Evolutionary conservation across 2,888 invertebrate species (phyloP), one percentile per base, ranked within the genome.

Genomic region (Plebejus argus): DNA sequence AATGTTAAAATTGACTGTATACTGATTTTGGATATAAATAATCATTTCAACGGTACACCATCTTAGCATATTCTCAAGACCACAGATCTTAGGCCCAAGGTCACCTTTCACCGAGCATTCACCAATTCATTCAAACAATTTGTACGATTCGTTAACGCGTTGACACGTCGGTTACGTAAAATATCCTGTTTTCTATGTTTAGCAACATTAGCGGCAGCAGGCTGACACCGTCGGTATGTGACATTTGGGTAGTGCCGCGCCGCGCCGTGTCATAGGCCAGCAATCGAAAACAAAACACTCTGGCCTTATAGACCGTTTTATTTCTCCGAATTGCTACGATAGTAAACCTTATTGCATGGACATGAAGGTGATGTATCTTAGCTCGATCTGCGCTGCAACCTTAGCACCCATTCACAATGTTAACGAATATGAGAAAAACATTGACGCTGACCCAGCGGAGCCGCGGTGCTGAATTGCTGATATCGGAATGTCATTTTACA

Each of bases 221-320:
- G 89, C 90, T 91, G 93, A 91, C 93, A 90, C 89, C 89, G 87
- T 88, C 84, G 92, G 93, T 89, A 91, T 87, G 92, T 89, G 92
- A 89, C 92, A 93, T 92, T 94, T 92, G 87, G 89, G 89, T 88
- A 89, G 87, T 84, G 83, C 85, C 84, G 83, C 84, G 83, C 85
- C 84, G 83, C 82, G 85, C 81, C 82, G 81, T 78, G 78, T 79
- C 79, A 78, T 74, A 45, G 77, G 79, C 78, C 58, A 35, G 4
- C 76, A 49, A 56, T 23, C 18, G 58, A 72, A 53, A 72, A 70
- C 61, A 58, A 45, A 76, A 76, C 45, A 39, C 7, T 76, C 33
- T n/a, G 23, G 72, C 72, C 53, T 53, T 28, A 74, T 18, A 18
- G 53, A 53, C 53, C 53, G 18, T 53, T 53, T 53, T 53, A 18